Base-by-base conservation (phyloP, 2,888 invertebrate species). In the Athalia circularis region DNA sequence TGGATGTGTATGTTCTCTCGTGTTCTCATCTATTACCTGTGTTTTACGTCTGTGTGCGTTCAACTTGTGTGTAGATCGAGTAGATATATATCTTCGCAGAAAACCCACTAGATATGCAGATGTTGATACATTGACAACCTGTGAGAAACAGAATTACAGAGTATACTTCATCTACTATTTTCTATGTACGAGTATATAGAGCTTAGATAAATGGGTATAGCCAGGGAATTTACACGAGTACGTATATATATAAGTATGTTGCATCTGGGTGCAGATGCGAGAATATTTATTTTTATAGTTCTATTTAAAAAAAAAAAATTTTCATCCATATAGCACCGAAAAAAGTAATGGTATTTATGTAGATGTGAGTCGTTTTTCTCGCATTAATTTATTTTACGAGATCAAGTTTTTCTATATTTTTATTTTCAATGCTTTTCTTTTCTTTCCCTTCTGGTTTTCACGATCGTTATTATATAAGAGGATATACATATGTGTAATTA, bases 81-180 rank as follows among this genome's bases (percentile, higher is more conserved):
- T 15, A 59, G 72, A 72, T 29, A 29, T 29, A 29, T 29, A 29
- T 29, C 29, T 29, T 29, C 0, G 29, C 29, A 29, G 29, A 29
- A 29, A 29, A 29, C 29, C 29, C 2, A 29, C 29, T 29, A 29
- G 29, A 29, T 29, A 29, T 57, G 57, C 77, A 65, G 61, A 70
- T 70, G 57, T 50, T 61, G 75, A 62, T 75, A 61, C 77, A 80
- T 77, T 79, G 81, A 82, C 81, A 77, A 13, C 59, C 81, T 77
- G 82, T 81, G 81, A 80, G 82, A 81, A 81, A 78, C 74, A 64
- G 75, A 62, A 75, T 64, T 75, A 75, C 72, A 61, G 61, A 72
- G 72, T 68, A 54, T 52, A 52, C 52, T 52, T 3, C 52, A 52
- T 9, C 2, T 52, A 7, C 52, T 52, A 52, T 9, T 11, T 52